A percentile compares a stretch with the other conserved stretches of the same genome.
Evolutionary conservation across 37 sponge, comb jelly and placozoan species (phyloP).

Genomic region (Theonella swinhoei): DNA sequence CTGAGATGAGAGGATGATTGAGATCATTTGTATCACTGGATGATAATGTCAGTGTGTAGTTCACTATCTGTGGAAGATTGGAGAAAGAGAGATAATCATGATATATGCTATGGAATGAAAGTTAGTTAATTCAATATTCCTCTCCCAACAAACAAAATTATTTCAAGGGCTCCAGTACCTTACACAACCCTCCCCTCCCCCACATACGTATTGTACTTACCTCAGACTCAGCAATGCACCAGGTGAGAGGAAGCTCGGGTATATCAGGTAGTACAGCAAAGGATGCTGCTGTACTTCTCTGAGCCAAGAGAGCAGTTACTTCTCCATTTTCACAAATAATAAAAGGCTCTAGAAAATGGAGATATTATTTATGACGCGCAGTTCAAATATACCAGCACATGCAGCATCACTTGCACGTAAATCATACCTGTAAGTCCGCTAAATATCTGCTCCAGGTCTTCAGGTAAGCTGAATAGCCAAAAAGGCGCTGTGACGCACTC

Average conservation of each 20-base stretch:
- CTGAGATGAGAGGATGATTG: background rate
- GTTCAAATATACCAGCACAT: background rate
- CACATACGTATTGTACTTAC: background rate
- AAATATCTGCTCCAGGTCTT: conserved; percentile 3
- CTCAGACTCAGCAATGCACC: conserved; percentile 8
- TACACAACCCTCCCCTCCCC: no score
- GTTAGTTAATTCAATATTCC: no score
- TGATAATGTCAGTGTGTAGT: background rate
- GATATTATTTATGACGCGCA: no score
- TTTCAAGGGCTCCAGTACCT: no score
- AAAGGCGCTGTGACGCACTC: conserved; percentile 2
- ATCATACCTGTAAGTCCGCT: background rate
- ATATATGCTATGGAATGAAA: background rate
- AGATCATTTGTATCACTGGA: background rate
- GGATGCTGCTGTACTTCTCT: background rate
- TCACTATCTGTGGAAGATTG: background rate
- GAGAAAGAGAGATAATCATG: background rate
- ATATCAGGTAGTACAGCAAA: background rate
- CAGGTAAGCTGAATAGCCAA: conserved; percentile 17
- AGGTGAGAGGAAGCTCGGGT: background rate
- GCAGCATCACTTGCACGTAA: background rate
- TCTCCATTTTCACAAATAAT: background rate
- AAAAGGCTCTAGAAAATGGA: conserved; percentile 2
- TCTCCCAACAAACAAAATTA: no score
- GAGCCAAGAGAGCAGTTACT: background rate